These are phyloP conservation scores for Archilochus colubris DNA, from an alignment of 2,113 vertebrate species.

Conservation along the genomic window DNA sequence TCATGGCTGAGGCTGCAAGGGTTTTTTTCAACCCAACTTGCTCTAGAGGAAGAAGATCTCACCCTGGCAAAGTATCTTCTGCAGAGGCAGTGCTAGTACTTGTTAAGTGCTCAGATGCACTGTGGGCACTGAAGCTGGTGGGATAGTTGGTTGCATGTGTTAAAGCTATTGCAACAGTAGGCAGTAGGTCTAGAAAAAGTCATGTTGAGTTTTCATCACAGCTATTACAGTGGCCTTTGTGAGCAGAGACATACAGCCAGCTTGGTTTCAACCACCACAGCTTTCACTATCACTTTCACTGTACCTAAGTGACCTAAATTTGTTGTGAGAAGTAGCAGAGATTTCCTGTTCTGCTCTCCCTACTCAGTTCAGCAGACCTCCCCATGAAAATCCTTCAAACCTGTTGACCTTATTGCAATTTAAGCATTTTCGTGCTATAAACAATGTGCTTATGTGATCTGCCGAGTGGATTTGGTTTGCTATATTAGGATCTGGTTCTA, in stretches of 20 bases:
- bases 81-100: neutral
- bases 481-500: constrained; percentile 25
- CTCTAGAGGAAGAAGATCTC: neutral
- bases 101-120: neutral
- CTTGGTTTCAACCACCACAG: neutral
- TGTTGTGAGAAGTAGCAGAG: neutral
- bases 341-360: neutral
- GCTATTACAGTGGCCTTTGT: neutral
- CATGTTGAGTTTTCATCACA: neutral
- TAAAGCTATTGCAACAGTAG: neutral
- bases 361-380: neutral
- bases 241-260: neutral
- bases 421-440: neutral
- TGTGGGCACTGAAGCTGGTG: neutral
- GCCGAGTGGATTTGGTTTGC: neutral
- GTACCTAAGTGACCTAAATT: neutral
- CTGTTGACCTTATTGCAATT: neutral
- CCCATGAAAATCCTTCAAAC: neutral
- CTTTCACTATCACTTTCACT: neutral
- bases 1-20: neutral
- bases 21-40: neutral
- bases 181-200: neutral
- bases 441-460: neutral
- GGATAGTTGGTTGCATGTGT: neutral
- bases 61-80: neutral